Base-by-base conservation (phyloP, 2,113 vertebrate species). In the Parus major region DNA sequence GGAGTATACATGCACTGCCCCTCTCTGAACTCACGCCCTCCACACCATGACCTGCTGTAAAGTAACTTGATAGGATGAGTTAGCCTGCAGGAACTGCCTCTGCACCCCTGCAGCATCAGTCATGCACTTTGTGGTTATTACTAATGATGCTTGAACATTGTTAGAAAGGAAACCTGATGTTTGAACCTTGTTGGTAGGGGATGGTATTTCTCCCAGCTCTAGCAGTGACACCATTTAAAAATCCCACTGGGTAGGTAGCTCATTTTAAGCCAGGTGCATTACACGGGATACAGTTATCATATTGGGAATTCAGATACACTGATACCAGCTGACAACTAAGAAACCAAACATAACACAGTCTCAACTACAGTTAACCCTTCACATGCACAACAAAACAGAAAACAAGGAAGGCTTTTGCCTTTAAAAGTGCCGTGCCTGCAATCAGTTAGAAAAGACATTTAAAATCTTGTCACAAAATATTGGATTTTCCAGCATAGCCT, bases 401-500 rank as follows among this genome's bases (percentile, higher is more conserved):
- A 92, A 94, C 85, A 94, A 90, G 72, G 82, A 86, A 95, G 71
- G 83, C 79, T 91, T 92, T 93, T 94, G 80, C 88, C 81, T 91
- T 94, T 90, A 92, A 97, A 97, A 96, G 89, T 96, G 91, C 93
- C 2, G 66, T 97, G 94, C 80, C 90, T 94, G 80, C 83, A 95
- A 90, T 92, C 27, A 31, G 24, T 84, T 93, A 94, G 64, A 94
- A 94, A 96, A 92, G 33, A 90, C 92, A 91, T 89, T 94, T 93
- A 89, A 96, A 94, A 95, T 70, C 76, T 87, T 75, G 75, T 89
- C 88, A 93, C 63, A 88, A 96, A 94, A 88, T 75, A 87, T 1
- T 90, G 90, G 56, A 84, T 88, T 96, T 96, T 84, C 76, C 90
- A 90, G 69, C 60, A 59, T 72, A 86, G 42, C 80, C 57, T 75